Conservation (phyloP, 2,888 invertebrate genomes). For the Dimorphilus gyrociliatus region DNA sequence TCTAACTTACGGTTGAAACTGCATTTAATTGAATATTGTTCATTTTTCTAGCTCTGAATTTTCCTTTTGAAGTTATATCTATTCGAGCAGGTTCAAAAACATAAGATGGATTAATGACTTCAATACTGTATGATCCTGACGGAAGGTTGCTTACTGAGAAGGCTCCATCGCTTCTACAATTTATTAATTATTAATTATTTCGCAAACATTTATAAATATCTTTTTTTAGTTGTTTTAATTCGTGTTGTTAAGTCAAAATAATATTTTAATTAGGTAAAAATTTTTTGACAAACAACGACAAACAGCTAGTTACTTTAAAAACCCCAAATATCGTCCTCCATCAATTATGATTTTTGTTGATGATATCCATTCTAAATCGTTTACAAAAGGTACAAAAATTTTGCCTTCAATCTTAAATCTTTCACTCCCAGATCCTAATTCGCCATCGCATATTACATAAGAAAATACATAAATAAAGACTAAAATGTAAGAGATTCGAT, state of each 20-base stretch:
- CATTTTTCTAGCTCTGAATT: slow-evolving; percentile 80
- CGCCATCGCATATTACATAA: no score
- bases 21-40: slow-evolving; percentile 81
- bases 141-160: slow-evolving; percentile 60
- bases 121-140: slow-evolving; percentile 65
- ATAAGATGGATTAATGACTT: slow-evolving; percentile 74
- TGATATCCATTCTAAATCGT: slow-evolving; percentile 29
- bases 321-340: slow-evolving; percentile 73
- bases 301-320: slow-evolving; percentile 45
- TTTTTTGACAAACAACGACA: background rate
- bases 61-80: slow-evolving; percentile 92
- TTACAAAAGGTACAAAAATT: slow-evolving; percentile 22
- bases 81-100: slow-evolving; percentile 84
- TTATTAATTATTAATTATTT: no score
- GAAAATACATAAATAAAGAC: no score
- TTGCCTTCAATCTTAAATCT: no score
- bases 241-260: no score
- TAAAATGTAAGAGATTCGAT: no score
- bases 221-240: no score
- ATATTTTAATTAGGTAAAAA: no score
- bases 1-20: slow-evolving; percentile 51
- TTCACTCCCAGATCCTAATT: no score
- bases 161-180: slow-evolving; percentile 73
- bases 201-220: no score
- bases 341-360: slow-evolving; percentile 50